These are phyloP conservation scores for Rallus crepitans DNA, from an alignment of 2,797 vertebrate genomes.

Conservation along the genomic window DNA sequence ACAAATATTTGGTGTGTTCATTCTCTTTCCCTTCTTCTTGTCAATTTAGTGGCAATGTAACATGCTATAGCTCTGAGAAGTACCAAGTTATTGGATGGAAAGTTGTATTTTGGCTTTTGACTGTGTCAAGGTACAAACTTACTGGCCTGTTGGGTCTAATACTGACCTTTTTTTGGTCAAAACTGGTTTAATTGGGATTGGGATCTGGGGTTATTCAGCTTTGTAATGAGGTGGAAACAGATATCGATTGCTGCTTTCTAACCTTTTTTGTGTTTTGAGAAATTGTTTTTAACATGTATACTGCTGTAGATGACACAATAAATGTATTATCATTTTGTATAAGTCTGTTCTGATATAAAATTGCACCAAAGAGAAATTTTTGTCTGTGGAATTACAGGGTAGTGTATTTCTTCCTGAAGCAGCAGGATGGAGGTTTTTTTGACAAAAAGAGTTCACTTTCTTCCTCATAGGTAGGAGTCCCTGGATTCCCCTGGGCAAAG, in stretches of 20 bases:
- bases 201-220: constrained; percentile 39
- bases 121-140: constrained; percentile 40
- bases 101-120: constrained; percentile 65
- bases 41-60: constrained; percentile 39
- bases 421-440: neutral
- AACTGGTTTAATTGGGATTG: constrained; percentile 16
- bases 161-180: constrained; percentile 29
- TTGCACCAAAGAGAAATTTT: constrained; percentile 23
- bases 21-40: constrained; percentile 23
- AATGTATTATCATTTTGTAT: constrained; percentile 77
- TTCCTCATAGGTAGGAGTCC: neutral
- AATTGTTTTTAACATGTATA: constrained; percentile 70
- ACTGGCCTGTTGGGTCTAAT: neutral
- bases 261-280: constrained; percentile 69
- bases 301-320: constrained; percentile 79
- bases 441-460: rapidly evolving
- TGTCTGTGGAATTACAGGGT: neutral
- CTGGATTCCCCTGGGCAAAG: neutral
- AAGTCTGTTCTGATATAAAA: constrained; percentile 61
- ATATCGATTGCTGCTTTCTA: constrained; percentile 53
- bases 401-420: neutral
- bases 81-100: constrained; percentile 39
- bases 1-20: constrained; percentile 4
- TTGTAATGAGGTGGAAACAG: constrained; percentile 48
- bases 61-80: constrained; percentile 33